phyloP scores from a whole-genome alignment of 2,797 vertebrate species.

The Gephyroberyx darwinii region DNA sequence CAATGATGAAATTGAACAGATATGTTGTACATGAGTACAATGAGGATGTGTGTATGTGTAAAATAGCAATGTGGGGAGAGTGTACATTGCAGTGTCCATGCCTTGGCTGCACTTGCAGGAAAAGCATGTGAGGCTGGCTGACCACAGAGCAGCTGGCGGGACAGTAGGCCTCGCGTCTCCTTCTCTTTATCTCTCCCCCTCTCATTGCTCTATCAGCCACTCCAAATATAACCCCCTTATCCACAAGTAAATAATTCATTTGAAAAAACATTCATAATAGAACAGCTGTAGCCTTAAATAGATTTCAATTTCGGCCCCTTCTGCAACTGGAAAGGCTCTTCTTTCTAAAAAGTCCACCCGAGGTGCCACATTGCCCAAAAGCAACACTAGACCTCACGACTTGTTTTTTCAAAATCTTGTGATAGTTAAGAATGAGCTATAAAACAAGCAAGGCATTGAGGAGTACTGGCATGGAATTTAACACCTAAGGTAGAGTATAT shows the following conservation, averaged over 20 bases:
- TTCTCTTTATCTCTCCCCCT: slow-evolving; percentile 12
- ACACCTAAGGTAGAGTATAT: background rate
- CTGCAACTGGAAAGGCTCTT: slow-evolving; percentile 15
- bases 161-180: background rate
- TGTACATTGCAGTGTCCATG: background rate
- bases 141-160: background rate
- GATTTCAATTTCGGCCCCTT: slow-evolving; percentile 39
- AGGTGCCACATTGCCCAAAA: slow-evolving; percentile 8
- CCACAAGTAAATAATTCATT: slow-evolving; percentile 63
- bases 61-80: background rate
- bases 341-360: slow-evolving; percentile 3
- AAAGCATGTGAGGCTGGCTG: background rate
- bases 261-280: slow-evolving; percentile 66
- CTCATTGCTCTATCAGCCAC: slow-evolving; percentile 8
- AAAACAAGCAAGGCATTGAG: slow-evolving; percentile 12
- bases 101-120: background rate
- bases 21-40: slow-evolving; percentile 8
- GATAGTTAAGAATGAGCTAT: background rate
- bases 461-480: slow-evolving; percentile 10
- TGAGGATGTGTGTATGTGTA: background rate
- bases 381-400: background rate
- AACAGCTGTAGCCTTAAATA: slow-evolving; percentile 65
- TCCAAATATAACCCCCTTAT: slow-evolving; percentile 57
- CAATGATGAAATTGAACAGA: slow-evolving; percentile 39
- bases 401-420: background rate